phyloP scores from a whole-genome alignment of 2,888 invertebrate species.

The Melanostoma scalare region DNA sequence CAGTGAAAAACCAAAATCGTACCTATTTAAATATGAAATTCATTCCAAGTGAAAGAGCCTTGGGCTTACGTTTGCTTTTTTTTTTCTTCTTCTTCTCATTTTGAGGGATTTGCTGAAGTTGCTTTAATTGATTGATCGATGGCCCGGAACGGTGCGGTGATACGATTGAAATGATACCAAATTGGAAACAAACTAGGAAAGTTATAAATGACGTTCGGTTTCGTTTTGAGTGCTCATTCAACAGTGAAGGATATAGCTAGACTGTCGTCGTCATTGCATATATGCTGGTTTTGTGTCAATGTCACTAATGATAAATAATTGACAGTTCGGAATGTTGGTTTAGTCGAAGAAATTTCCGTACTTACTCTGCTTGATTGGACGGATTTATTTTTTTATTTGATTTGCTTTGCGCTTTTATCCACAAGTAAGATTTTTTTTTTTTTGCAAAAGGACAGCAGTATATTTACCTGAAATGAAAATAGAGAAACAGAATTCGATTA shows the following conservation, averaged over 20 bases:
- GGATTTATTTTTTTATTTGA: background rate
- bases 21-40: background rate
- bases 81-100: slow-evolving; percentile 5
- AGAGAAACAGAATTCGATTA: no score
- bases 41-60: slow-evolving; percentile 22
- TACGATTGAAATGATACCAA: slow-evolving; percentile 50
- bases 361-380: slow-evolving; percentile 1
- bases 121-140: slow-evolving; percentile 61
- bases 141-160: slow-evolving; percentile 34
- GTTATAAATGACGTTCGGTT: slow-evolving; percentile 45
- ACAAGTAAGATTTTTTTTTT: no score
- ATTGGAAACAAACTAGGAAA: slow-evolving; percentile 45
- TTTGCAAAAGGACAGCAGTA: no score
- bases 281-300: slow-evolving; percentile 28
- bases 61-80: slow-evolving; percentile 33
- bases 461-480: no score
- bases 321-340: slow-evolving; percentile 24
- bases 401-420: no score
- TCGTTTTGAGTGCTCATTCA: slow-evolving; percentile 4
- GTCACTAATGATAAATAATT: slow-evolving; percentile 44
- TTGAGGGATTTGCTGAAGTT: slow-evolving; percentile 15
- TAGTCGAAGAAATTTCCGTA: background rate
- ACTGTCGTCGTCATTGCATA: background rate
- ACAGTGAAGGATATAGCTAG: slow-evolving; percentile 13
- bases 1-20: slow-evolving; percentile 40